Conservation (phyloP, 1,140 invertebrate species). For the Aphis gossypii region DNA sequence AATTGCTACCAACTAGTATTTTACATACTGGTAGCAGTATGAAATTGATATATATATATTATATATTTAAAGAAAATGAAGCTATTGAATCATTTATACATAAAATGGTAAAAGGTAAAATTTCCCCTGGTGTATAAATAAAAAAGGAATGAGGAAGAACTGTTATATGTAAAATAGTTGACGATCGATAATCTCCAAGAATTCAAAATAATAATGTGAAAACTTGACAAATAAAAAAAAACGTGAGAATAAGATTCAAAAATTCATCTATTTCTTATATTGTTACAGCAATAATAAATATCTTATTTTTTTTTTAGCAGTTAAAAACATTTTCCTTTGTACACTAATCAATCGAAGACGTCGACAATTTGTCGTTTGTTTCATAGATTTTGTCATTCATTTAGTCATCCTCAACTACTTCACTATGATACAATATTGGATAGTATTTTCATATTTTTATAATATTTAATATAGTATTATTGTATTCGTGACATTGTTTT, state of each 20-base stretch:
- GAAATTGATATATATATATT: background rate
- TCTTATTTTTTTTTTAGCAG: background rate
- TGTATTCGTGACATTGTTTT: background rate
- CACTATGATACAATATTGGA: background rate
- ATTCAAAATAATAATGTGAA: background rate
- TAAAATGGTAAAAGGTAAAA: background rate
- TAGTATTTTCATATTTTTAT: background rate
- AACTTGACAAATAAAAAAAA: background rate
- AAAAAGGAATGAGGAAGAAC: background rate
- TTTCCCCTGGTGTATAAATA: background rate
- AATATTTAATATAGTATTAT: background rate
- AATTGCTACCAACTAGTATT: background rate
- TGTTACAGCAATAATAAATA: background rate
- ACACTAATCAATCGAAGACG: background rate
- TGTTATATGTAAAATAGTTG: background rate
- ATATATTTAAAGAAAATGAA: background rate
- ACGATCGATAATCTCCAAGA: slow-evolving; percentile 17
- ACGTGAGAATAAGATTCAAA: background rate
- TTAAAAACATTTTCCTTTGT: background rate
- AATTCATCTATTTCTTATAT: background rate
- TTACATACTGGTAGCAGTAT: background rate
- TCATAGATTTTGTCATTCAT: background rate
- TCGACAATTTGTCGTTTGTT: background rate
- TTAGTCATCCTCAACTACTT: background rate
- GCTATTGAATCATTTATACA: slow-evolving; percentile 13